These are phyloP conservation scores for Meteorus cinctellus DNA, from an alignment of 2,888 invertebrate species.

Conservation along the genomic window DNA sequence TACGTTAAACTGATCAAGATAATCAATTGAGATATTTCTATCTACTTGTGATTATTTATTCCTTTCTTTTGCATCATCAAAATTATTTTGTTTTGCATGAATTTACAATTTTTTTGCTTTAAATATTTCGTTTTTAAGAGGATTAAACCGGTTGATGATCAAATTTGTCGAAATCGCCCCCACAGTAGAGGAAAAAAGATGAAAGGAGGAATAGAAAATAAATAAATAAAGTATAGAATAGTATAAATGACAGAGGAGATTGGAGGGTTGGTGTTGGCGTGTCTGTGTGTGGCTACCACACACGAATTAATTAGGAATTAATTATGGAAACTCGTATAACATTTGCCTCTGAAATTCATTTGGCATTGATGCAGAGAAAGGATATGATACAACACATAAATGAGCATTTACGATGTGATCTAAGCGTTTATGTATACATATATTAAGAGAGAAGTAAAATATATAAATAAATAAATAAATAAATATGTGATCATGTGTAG, in stretches of 20 bases:
- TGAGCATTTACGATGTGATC: slow-evolving; percentile 67
- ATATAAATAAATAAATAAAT: background rate
- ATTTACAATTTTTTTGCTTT: background rate
- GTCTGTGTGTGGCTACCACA: slow-evolving; percentile 37
- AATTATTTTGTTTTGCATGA: no score
- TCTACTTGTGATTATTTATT: no score
- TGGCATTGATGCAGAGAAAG: slow-evolving; percentile 53
- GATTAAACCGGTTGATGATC: slow-evolving; percentile 42
- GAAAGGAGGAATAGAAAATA: background rate
- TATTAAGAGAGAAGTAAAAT: background rate
- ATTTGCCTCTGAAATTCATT: slow-evolving; percentile 54
- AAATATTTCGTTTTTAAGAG: background rate
- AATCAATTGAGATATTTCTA: no score
- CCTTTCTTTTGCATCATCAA: no score
- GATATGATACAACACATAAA: slow-evolving; percentile 54
- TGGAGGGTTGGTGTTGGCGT: background rate
- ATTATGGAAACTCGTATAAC: slow-evolving; percentile 38
- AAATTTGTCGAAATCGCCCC: slow-evolving; percentile 41
- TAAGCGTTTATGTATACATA: slow-evolving; percentile 56
- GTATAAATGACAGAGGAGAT: background rate
- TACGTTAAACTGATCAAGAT: no score
- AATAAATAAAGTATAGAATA: background rate
- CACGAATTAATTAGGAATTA: slow-evolving; percentile 49
- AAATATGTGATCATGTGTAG: background rate
- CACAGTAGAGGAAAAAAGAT: background rate